Evolutionary conservation across 2,888 invertebrate species (phyloP).

Genomic region (Melanchra persicariae): DNA sequence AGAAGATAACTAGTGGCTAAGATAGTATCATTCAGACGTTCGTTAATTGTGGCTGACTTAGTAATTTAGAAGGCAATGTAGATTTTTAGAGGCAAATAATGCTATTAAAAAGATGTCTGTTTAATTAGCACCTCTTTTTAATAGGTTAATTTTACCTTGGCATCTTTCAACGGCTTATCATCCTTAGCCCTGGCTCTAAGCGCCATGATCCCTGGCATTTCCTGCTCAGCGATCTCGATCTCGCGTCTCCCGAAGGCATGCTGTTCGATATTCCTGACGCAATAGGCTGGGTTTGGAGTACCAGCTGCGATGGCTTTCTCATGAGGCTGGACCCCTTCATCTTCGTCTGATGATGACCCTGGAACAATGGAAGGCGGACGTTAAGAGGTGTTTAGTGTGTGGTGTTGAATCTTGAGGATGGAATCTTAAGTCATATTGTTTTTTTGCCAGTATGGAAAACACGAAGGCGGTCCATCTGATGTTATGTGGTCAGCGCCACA

Average conservation of each 20-base stretch:
- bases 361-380: slow-evolving; percentile 76
- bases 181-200: slow-evolving; percentile 97
- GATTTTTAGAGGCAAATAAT: no score
- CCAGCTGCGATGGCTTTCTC: slow-evolving; percentile 97
- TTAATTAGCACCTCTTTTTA: no score
- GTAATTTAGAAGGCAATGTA: no score
- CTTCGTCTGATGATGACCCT: slow-evolving; percentile 98
- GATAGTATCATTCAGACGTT: no score
- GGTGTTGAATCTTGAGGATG: no score
- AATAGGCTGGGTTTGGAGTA: slow-evolving; percentile 96
- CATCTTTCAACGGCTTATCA: slow-evolving; percentile 98
- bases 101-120: no score
- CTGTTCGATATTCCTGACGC: slow-evolving; percentile 98
- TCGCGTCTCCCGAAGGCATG: slow-evolving; percentile 98
- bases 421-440: not conserved
- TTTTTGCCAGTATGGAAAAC: no score
- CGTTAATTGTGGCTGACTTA: no score
- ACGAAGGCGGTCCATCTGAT: no score
- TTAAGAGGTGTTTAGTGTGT: slow-evolving; percentile 7
- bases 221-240: slow-evolving; percentile 99
- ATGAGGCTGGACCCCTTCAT: slow-evolving; percentile 95
- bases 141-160: slow-evolving; percentile 90
- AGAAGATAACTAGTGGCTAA: no score
- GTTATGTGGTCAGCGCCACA: no score
- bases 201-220: slow-evolving; percentile 99